These are phyloP conservation scores for Xanthorhoe designata DNA, from an alignment of 2,888 invertebrate genomes.

Conservation along the genomic window DNA sequence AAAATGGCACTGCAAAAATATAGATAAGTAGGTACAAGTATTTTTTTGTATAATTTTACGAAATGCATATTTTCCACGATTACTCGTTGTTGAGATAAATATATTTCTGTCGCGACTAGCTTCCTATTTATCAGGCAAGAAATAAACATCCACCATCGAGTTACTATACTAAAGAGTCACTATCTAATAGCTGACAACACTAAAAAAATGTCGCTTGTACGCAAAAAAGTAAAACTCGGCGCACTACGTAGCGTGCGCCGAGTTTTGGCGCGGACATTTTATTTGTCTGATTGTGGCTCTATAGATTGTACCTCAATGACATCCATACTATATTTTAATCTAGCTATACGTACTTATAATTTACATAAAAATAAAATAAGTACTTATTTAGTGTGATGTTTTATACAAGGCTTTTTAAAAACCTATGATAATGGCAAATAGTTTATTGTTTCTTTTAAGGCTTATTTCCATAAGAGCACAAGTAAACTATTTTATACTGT, in stretches of 20 bases:
- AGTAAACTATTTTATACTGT: background rate
- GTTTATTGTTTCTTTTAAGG: background rate
- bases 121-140: constrained; percentile 4
- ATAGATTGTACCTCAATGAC: no score
- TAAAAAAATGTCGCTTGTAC: no score
- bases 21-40: background rate
- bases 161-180: no score
- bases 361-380: background rate
- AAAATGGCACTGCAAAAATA: constrained; percentile 24
- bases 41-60: background rate
- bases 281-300: no score
- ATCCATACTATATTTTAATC: background rate
- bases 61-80: constrained; percentile 16
- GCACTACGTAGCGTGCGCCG: no score
- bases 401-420: background rate
- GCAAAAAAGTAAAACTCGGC: no score
- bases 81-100: background rate
- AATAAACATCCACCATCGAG: constrained; percentile 5
- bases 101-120: background rate
- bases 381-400: background rate
- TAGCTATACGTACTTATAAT: background rate
- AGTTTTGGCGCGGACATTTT: no score
- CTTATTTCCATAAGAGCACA: background rate
- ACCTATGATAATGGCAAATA: background rate
- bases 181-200: no score